Conservation (phyloP, 2,888 invertebrate genomes). For the Venusia cambrica region DNA sequence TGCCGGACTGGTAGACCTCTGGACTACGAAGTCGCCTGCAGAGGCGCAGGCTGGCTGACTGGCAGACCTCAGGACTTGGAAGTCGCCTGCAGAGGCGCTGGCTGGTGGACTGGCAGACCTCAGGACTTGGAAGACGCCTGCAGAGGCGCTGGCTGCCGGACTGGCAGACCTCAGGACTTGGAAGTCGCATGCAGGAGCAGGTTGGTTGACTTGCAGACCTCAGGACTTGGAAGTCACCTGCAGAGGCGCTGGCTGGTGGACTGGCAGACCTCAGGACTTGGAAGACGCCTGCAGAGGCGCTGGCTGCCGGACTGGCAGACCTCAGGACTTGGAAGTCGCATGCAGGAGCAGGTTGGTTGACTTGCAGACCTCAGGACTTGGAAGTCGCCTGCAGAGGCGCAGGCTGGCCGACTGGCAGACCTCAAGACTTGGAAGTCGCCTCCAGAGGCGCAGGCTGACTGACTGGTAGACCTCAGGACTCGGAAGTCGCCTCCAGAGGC, state of each 20-base stretch:
- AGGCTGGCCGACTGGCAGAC: conserved; percentile 3
- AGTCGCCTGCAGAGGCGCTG: no score
- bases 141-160: no score
- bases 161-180: no score
- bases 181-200: no score
- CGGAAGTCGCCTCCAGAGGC: neutral
- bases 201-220: no score
- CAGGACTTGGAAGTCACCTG: neutral
- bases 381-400: conserved; percentile 1
- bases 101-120: no score
- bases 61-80: no score
- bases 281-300: conserved; percentile 1
- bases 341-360: conserved; percentile 2
- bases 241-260: neutral
- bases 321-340: conserved; percentile 1
- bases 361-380: conserved; percentile 1
- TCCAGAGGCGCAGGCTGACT: neutral
- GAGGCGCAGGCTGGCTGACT: no score
- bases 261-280: neutral
- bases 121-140: no score
- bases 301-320: conserved; percentile 1
- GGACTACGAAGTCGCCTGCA: no score
- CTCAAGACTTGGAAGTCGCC: neutral
- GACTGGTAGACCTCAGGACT: conserved; percentile 1
- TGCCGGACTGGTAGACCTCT: no score